Evolutionary conservation across 2,113 vertebrate genomes (phyloP).

Genomic region (Tiliqua scincoides): DNA sequence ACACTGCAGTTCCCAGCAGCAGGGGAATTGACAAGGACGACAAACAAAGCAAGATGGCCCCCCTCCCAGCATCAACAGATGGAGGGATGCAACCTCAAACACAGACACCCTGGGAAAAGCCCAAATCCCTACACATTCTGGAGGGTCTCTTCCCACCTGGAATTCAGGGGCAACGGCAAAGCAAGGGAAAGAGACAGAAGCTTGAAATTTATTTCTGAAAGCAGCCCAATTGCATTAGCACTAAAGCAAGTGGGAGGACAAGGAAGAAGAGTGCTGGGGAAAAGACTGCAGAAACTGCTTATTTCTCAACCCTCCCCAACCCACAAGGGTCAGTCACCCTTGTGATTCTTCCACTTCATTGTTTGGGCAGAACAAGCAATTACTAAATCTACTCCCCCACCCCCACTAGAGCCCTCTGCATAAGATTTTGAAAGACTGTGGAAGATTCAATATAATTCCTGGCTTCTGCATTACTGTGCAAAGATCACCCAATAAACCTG

Average conservation of each 20-base stretch:
- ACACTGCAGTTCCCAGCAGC: not conserved
- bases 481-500: too few relatives aligned
- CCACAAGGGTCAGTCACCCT: too few relatives aligned
- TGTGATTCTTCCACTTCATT: too few relatives aligned
- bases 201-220: not conserved
- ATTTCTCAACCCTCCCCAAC: too few relatives aligned
- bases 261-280: too few relatives aligned
- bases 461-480: too few relatives aligned
- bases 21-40: constrained; percentile 20
- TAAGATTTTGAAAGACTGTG: not conserved
- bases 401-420: not conserved
- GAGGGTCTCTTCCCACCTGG: constrained; percentile 4
- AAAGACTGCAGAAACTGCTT: too few relatives aligned
- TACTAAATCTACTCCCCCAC: not conserved
- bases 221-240: not conserved
- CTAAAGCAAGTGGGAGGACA: not conserved
- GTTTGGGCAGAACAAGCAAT: not conserved
- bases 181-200: not conserved
- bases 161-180: constrained; percentile 5
- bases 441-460: not conserved
- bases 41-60: constrained; percentile 31
- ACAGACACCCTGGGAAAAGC: constrained; percentile 32
- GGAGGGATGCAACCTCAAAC: constrained; percentile 25
- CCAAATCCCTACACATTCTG: constrained; percentile 21
- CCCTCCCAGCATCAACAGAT: constrained; percentile 11